Conservation (phyloP, 2,888 invertebrate genomes). For the Macrosiphum euphorbiae region DNA sequence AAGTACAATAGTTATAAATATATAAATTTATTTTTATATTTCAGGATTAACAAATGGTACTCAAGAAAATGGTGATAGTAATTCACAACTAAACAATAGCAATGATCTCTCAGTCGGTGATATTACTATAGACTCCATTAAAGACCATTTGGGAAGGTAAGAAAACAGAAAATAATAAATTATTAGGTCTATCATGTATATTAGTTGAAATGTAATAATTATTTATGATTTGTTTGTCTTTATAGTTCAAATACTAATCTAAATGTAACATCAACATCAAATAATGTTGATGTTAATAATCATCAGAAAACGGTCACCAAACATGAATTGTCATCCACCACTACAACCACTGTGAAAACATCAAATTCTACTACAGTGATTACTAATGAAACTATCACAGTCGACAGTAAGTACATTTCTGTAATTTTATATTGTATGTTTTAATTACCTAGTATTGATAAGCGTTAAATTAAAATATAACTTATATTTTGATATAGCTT, state of each 20-base stretch:
- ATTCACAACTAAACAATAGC: constrained; percentile 60
- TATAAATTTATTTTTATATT: constrained; percentile 64
- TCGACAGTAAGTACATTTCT: constrained; percentile 53
- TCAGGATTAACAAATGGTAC: constrained; percentile 51
- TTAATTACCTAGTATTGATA: background rate
- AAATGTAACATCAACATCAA: constrained; percentile 55
- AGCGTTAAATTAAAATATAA: background rate
- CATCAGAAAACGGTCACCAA: constrained; percentile 53
- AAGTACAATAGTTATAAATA: constrained; percentile 68
- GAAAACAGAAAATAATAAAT: background rate
- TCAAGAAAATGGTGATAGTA: constrained; percentile 59
- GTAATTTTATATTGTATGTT: background rate
- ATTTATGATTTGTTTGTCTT: background rate
- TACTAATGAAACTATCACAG: constrained; percentile 55
- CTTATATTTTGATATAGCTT: background rate
- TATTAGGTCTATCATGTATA: background rate
- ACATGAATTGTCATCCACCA: constrained; percentile 58
- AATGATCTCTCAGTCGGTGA: constrained; percentile 77
- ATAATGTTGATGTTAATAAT: constrained; percentile 55
- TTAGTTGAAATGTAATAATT: background rate
- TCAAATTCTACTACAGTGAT: constrained; percentile 60
- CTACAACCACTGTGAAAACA: constrained; percentile 52
- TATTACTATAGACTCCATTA: constrained; percentile 94
- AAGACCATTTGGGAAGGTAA: constrained; percentile 79
- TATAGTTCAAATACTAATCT: constrained; percentile 54